Evolutionary conservation across 2,888 invertebrate species (phyloP), one percentile per base, ranked within the genome.

Genomic region (Caenorhabditis japonica): DNA sequence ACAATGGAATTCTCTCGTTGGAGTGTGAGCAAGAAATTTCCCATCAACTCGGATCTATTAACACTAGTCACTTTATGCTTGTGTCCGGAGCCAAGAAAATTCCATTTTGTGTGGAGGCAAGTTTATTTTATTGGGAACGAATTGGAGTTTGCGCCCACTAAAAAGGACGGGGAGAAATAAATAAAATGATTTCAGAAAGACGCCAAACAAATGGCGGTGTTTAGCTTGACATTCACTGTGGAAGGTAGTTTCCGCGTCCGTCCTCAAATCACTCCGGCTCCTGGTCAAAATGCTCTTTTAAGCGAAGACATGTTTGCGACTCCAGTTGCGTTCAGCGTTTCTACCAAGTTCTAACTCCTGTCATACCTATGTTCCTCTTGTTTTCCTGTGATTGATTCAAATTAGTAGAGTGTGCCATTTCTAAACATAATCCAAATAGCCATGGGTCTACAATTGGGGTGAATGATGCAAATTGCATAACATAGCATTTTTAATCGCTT

Each of bases 21-120:
- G 79, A 73, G n/a, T 86, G 85, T 66, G 82, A 81, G 47, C 85
- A 85, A 52, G 85, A 85, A 46, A 73, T 85, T 17, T 83, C 81
- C 12, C 80, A 79, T 38, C 77, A 74, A 1, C 66, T 74, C 30
- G 71, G 76, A 1, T 70, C 76, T 0, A 64, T 83, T n/a, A 77
- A 79, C 30, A 70, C 79, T 1, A 56, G 64, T 25, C 80, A 82
- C 12, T 70, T 76, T n/a, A 69, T 86, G 70, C 64, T 84, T 17
- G 46, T 84, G 21, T 74, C 76, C 36, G 84, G 84, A 4, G 47
- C 69, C 15, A 76, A 75, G 19, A 72, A 72, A 33, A 43, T 81
- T 21, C 85, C 85, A 1, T 84, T 86, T 36, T 21, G 36, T 21
- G 64, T 84, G 15, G 74, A 76, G 43, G 80, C 79, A 39, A 69